phyloP scores from a whole-genome alignment of 1,140 invertebrate species.

The Agrilus planipennis region DNA sequence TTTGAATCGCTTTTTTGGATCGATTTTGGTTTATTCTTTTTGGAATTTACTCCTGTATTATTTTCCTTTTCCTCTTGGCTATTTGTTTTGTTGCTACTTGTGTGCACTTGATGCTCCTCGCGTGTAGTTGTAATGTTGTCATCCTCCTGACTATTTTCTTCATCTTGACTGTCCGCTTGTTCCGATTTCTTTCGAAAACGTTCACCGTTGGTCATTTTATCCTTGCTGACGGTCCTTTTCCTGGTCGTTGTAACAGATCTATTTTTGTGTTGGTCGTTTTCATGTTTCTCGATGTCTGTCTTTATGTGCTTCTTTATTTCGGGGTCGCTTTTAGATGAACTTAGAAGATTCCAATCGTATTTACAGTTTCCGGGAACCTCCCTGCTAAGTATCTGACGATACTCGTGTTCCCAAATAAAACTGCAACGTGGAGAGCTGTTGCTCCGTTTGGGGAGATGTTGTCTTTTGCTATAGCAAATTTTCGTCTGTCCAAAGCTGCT shows the following conservation, averaged over 20 bases:
- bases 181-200: too few species aligned
- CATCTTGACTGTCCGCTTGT: too few species aligned
- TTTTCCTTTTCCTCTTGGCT: neutral
- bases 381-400: constrained; percentile 49
- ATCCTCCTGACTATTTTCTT: too few species aligned
- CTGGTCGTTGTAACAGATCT: too few species aligned
- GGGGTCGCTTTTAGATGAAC: constrained; percentile 34
- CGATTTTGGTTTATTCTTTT: neutral
- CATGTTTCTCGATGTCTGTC: constrained; percentile 14
- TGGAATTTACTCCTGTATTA: neutral
- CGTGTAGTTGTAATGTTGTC: too few species aligned
- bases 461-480: constrained; percentile 80
- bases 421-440: constrained; percentile 85
- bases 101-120: too few species aligned
- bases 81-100: neutral
- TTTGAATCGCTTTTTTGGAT: too few species aligned
- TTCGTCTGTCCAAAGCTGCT: constrained; percentile 74
- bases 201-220: too few species aligned
- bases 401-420: constrained; percentile 65
- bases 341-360: constrained; percentile 53
- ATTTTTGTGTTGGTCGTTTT: constrained; percentile 27
- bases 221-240: too few species aligned
- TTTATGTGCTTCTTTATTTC: constrained; percentile 17
- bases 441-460: constrained; percentile 69
- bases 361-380: constrained; percentile 75